Conservation (phyloP, 2,888 invertebrate species). For the Drosophila tripunctata region DNA sequence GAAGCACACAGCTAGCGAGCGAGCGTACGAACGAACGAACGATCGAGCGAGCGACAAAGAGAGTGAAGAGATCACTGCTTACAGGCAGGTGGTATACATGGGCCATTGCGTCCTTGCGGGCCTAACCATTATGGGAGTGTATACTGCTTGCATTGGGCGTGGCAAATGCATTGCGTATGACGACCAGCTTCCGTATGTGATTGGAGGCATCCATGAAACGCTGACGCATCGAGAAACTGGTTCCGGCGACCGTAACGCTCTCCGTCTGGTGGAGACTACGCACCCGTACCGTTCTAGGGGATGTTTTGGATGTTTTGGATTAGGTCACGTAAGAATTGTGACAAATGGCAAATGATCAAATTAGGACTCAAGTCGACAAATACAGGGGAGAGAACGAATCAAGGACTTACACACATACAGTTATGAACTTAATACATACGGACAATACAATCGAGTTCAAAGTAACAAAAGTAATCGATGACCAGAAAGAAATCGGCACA, state of each 20-base stretch:
- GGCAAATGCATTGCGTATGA: constrained; percentile 79
- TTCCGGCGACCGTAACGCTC: constrained; percentile 73
- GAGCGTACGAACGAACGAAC: neutral
- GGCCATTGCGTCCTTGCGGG: neutral
- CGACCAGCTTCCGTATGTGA: constrained; percentile 80
- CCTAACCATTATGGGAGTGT: constrained; percentile 72
- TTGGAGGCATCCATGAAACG: constrained; percentile 80
- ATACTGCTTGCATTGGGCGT: constrained; percentile 50
- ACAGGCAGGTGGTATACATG: constrained; percentile 16
- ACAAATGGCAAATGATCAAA: constrained; percentile 3
- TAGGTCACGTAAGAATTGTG: neutral
- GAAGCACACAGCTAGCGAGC: constrained; percentile 16
- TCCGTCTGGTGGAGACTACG: constrained; percentile 79
- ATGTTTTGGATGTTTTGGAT: neutral
- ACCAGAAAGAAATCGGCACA: constrained; percentile 43
- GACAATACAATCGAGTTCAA: constrained; percentile 15
- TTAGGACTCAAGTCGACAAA: constrained; percentile 10
- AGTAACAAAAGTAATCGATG: neutral
- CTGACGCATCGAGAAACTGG: constrained; percentile 70
- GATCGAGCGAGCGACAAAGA: neutral
- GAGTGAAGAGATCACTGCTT: constrained; percentile 28
- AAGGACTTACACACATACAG: constrained; percentile 44
- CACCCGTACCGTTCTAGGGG: constrained; percentile 73
- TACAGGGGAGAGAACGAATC: neutral
- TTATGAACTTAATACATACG: constrained; percentile 28